These are phyloP conservation scores for Petrosia ficiformis DNA, from an alignment of 37 sponge, comb jelly and placozoan genomes.

Conservation along the genomic window DNA sequence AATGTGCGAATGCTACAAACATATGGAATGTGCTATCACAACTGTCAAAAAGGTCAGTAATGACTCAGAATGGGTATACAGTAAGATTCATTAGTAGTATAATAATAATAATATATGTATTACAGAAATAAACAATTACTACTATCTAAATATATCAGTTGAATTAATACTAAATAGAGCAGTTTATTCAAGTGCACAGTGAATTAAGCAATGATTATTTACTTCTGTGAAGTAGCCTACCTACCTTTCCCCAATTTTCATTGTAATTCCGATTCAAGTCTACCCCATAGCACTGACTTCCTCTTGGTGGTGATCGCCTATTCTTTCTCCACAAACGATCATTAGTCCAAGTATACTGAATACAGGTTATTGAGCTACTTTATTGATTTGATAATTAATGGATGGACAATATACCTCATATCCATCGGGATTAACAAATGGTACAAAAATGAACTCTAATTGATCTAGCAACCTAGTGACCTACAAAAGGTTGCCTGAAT, in stretches of 20 bases:
- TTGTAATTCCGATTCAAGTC: conserved; percentile 71
- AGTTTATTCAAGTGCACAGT: too few species aligned
- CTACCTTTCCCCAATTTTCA: conserved; percentile 62
- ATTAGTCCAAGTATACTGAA: conserved; percentile 31
- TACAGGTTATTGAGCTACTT: background rate
- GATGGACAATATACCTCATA: conserved; percentile 37
- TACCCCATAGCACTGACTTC: conserved; percentile 36
- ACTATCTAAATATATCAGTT: too few species aligned
- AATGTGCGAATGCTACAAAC: too few species aligned
- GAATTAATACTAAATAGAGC: too few species aligned
- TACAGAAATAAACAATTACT: too few species aligned
- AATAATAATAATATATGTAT: too few species aligned
- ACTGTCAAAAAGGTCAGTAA: too few species aligned
- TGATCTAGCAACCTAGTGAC: background rate
- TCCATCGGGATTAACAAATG: conserved; percentile 87
- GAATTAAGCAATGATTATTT: too few species aligned
- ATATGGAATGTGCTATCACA: too few species aligned
- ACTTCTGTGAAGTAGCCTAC: too few species aligned
- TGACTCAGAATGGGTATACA: too few species aligned
- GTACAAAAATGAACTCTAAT: conserved; percentile 50
- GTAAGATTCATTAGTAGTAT: too few species aligned
- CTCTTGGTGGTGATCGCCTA: background rate
- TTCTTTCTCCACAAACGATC: conserved; percentile 72
- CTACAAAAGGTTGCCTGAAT: background rate
- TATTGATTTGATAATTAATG: background rate